Evolutionary conservation across 2,797 vertebrate species (phyloP), one percentile per base, ranked within the genome.

Genomic region (Coracias cyanogaster): DNA sequence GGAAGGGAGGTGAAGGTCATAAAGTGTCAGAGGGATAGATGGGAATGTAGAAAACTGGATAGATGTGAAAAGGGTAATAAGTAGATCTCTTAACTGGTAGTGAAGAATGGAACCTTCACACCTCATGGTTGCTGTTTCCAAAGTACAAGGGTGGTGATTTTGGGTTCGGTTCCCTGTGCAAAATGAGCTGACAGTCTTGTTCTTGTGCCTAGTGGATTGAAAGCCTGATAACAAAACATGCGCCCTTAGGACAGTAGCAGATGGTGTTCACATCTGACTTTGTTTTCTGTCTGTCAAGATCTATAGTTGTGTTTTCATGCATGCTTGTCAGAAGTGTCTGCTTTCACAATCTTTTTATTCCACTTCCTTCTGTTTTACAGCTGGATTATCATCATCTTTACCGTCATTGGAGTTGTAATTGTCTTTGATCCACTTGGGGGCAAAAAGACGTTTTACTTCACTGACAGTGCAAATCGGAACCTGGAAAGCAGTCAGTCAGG

Each of bases 391-490:
- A 98, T 99, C 37, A n/a, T 98, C 43, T 98, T 98, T 43, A 99
- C 99, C 1, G 28, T 82, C 15, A 18, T 99, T 13, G 99, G 99
- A 1, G 98, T 99, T 28, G 3, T 99, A 15, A 96, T 99, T 2
- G 99, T 99, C 93, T 99, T 99, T 35, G 99, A 99, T 93, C 99
- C 99, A 0, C 96, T 99, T 12, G 99, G 99, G 8, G 98, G 98
- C 31, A 98, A 98, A 26, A 98, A 97, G 41, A 96, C 95, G 0
- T 94, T 96, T 15, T 93, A 96, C 9, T 49, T 97, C 6, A 92
- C 97, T 4, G 96, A 97, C 7, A 94, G 87, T 3, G 96, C 97
- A 2, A 58, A 92, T 5, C 97, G 98, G 76, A 97, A 99, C 96
- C 91, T 99, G 98, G 98, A 99, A 91, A 99, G 98, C 98, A 98